A percentile compares a stretch with the other conserved stretches of the same genome.
phyloP scores from a whole-genome alignment of 2,113 vertebrate species.

The Petroica traversi region DNA sequence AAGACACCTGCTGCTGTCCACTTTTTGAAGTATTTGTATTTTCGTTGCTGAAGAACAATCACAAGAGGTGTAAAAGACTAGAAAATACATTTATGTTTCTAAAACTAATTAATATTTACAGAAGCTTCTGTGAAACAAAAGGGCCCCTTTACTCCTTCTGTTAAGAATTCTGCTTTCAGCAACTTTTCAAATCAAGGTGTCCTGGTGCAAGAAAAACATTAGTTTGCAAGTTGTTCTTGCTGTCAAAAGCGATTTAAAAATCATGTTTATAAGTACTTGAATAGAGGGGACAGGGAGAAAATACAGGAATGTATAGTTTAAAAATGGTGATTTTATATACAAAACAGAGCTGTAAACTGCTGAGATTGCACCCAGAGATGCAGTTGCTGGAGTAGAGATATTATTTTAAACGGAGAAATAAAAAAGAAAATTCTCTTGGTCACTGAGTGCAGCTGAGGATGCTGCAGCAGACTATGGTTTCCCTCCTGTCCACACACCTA shows the following conservation, averaged over 20 bases:
- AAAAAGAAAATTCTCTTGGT: neutral
- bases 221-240: neutral
- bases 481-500: neutral
- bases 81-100: neutral
- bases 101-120: neutral
- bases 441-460: neutral
- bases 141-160: neutral
- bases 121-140: neutral
- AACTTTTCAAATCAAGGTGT: neutral
- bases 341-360: neutral
- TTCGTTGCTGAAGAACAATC: neutral
- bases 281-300: neutral
- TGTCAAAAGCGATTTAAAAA: neutral
- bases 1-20: neutral
- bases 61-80: neutral
- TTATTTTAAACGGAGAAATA: neutral
- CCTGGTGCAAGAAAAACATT: neutral
- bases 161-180: neutral
- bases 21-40: neutral
- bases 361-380: neutral
- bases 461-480: neutral
- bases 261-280: neutral
- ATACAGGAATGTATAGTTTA: neutral
- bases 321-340: neutral
- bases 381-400: neutral